These are phyloP conservation scores for Melanogrammus aeglefinus DNA, from an alignment of 2,797 vertebrate genomes.

Conservation along the genomic window DNA sequence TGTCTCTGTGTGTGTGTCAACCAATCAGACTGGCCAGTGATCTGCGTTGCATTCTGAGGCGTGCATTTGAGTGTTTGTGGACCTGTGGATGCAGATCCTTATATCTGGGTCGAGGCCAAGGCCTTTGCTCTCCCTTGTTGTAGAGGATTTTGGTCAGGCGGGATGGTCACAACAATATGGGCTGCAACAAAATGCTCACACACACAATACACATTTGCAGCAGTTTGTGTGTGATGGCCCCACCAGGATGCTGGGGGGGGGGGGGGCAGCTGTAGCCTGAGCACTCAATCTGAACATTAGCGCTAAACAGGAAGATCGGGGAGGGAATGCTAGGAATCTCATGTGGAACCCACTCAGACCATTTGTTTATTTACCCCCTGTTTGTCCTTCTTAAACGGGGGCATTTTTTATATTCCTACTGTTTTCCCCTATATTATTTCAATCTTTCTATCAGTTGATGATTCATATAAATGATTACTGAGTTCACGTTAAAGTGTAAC, in stretches of 20 bases:
- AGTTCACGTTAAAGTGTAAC: no score
- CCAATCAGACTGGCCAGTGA: not conserved
- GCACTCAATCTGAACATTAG: slow-evolving; percentile 43
- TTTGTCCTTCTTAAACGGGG: slow-evolving; percentile 22
- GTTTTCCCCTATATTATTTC: not conserved
- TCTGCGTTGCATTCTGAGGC: not conserved
- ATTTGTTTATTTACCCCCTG: slow-evolving; percentile 41
- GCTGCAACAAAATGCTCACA: slow-evolving; percentile 34
- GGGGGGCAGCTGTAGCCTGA: slow-evolving; percentile 54
- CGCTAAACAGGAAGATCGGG: slow-evolving; percentile 40
- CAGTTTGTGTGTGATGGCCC: slow-evolving; percentile 17
- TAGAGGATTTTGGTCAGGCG: slow-evolving; percentile 17
- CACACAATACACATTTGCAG: not conserved
- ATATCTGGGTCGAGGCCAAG: slow-evolving; percentile 50
- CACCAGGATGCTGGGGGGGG: slow-evolving; percentile 52
- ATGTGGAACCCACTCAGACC: slow-evolving; percentile 50
- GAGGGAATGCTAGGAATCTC: slow-evolving; percentile 66
- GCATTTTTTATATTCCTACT: not conserved
- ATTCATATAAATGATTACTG: not conserved
- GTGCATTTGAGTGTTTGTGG: slow-evolving; percentile 18
- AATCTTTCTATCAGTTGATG: not conserved
- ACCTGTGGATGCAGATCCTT: slow-evolving; percentile 46
- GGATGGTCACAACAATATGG: slow-evolving; percentile 23
- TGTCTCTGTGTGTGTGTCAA: not conserved
- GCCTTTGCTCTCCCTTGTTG: slow-evolving; percentile 44